Conservation (phyloP, 2,797 vertebrate species). For the Brachymystax lenok region DNA sequence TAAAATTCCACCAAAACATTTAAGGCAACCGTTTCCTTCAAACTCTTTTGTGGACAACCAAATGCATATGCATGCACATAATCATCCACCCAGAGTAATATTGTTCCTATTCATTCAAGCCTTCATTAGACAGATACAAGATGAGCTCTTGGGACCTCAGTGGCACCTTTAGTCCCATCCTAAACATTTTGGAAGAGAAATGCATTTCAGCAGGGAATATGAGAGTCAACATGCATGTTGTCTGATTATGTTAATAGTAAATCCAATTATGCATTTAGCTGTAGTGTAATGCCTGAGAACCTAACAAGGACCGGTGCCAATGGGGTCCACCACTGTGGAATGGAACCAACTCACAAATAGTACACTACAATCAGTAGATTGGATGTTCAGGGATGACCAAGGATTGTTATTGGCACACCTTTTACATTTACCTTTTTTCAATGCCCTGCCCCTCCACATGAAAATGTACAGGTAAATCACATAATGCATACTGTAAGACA, state of each 20-base stretch:
- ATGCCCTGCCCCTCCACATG: constrained; percentile 2
- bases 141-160: constrained; percentile 56
- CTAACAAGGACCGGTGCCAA: constrained; percentile 69
- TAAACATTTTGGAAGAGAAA: constrained; percentile 63
- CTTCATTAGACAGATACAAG: constrained; percentile 45
- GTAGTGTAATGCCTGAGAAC: constrained; percentile 69
- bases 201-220: constrained; percentile 68
- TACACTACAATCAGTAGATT: constrained; percentile 42
- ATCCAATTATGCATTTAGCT: constrained; percentile 78
- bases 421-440: constrained; percentile 28
- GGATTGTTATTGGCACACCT: constrained; percentile 9
- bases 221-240: constrained; percentile 71
- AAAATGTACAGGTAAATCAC: neutral
- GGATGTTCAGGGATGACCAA: constrained; percentile 24
- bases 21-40: neutral
- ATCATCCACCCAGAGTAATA: too few species aligned
- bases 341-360: constrained; percentile 51
- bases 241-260: constrained; percentile 79
- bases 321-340: constrained; percentile 60
- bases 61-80: neutral
- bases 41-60: neutral
- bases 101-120: neutral
- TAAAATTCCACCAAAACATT: too few species aligned
- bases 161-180: constrained; percentile 47
- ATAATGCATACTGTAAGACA: neutral